These are phyloP conservation scores for Unio delphinus DNA, from an alignment of 2,888 invertebrate species.

Conservation along the genomic window DNA sequence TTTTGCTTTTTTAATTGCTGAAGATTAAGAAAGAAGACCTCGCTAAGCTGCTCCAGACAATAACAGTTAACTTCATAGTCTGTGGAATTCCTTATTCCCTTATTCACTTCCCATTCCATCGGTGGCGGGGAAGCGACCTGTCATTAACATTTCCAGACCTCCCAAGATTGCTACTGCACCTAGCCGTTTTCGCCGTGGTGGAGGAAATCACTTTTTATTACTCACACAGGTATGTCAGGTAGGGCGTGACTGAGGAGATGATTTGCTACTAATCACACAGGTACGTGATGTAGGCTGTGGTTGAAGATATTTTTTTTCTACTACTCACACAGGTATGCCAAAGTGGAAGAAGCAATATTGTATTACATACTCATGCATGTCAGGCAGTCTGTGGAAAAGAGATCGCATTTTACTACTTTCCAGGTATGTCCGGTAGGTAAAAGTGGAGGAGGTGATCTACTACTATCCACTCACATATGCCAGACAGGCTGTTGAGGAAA, in stretches of 20 bases:
- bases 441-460: conserved; percentile 86
- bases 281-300: no score
- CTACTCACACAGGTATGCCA: no score
- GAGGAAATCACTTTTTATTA: conserved; percentile 90
- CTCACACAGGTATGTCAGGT: conserved; percentile 79
- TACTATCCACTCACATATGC: conserved; percentile 81
- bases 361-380: no score
- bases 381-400: no score
- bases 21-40: conserved; percentile 28
- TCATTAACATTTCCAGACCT: conserved; percentile 78
- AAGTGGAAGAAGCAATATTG: no score
- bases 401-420: no score
- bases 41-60: conserved; percentile 19
- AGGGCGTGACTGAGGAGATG: not conserved
- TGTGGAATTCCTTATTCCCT: conserved; percentile 34
- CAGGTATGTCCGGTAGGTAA: conserved; percentile 73
- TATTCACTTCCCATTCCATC: conserved; percentile 29
- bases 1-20: not conserved
- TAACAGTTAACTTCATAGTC: conserved; percentile 22
- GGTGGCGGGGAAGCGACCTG: conserved; percentile 41
- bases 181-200: conserved; percentile 81
- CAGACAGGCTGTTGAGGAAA: not conserved
- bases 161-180: conserved; percentile 81
- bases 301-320: no score
- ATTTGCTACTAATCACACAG: not conserved